phyloP scores from a whole-genome alignment of 2,888 invertebrate species.

The Orchesella flavescens region DNA sequence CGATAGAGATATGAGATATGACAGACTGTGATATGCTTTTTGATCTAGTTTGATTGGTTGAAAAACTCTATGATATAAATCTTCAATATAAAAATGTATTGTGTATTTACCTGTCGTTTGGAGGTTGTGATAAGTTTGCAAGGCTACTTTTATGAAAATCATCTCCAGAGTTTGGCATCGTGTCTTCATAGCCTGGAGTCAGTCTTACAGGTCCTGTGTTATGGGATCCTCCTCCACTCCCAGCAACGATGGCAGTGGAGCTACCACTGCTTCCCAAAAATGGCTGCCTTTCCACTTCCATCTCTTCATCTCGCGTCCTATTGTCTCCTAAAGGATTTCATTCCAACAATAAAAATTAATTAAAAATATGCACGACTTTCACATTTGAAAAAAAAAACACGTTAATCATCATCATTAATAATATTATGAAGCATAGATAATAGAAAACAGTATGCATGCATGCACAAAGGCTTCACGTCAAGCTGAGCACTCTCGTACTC shows the following conservation, averaged over 20 bases:
- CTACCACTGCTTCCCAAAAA: slow-evolving; percentile 64
- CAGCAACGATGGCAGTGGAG: slow-evolving; percentile 72
- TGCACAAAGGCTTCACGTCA: no score
- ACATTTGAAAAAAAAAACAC: no score
- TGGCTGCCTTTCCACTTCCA: slow-evolving; percentile 68
- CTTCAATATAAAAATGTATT: no score
- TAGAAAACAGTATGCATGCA: no score
- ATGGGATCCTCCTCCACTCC: background rate
- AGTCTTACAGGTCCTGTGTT: slow-evolving; percentile 83
- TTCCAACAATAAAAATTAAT: no score
- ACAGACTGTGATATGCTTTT: no score
- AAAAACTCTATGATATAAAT: background rate
- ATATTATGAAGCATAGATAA: no score
- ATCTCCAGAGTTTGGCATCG: slow-evolving; percentile 76
- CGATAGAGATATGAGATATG: no score
- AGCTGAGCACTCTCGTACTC: no score
- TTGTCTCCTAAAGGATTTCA: slow-evolving; percentile 16
- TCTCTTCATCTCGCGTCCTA: slow-evolving; percentile 38
- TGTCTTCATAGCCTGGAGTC: slow-evolving; percentile 91
- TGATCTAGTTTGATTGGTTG: no score
- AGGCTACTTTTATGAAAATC: slow-evolving; percentile 69
- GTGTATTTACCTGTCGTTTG: slow-evolving; percentile 80
- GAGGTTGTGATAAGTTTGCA: slow-evolving; percentile 78
- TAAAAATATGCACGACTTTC: no score
- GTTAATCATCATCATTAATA: no score